Conservation (phyloP, 2,888 invertebrate species). For the Melinopterus prodromus region DNA sequence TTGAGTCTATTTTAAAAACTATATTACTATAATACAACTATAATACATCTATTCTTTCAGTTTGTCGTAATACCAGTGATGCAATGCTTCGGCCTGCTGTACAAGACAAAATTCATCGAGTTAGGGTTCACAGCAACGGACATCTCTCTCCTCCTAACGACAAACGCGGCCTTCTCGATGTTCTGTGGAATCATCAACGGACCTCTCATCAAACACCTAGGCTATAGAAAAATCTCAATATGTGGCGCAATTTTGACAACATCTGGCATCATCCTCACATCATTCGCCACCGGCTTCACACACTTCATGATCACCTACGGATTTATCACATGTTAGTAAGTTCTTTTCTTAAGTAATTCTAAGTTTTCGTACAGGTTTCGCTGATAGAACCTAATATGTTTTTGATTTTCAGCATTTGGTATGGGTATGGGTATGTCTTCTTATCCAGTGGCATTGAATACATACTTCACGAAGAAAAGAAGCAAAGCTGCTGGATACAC, state of each 20-base stretch:
- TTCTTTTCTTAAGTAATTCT: constrained; percentile 20
- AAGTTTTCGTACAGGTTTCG: background rate
- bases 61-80: constrained; percentile 59
- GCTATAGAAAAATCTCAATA: constrained; percentile 72
- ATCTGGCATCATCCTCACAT: constrained; percentile 67
- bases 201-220: constrained; percentile 67
- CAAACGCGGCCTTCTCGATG: constrained; percentile 75
- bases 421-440: constrained; percentile 68
- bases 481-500: constrained; percentile 70
- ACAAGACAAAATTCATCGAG: constrained; percentile 68
- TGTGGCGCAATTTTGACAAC: constrained; percentile 65
- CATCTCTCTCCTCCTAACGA: constrained; percentile 69
- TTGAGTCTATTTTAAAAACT: too few relatives aligned
- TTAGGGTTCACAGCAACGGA: constrained; percentile 69
- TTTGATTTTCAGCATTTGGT: constrained; percentile 65
- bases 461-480: constrained; percentile 70
- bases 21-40: background rate
- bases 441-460: constrained; percentile 70
- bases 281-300: constrained; percentile 65
- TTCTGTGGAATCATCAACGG: constrained; percentile 72
- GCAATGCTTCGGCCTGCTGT: constrained; percentile 72
- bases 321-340: constrained; percentile 72
- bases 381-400: background rate
- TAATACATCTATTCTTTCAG: constrained; percentile 46
- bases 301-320: constrained; percentile 72